Evolutionary conservation across 2,888 invertebrate species (phyloP), one percentile per base, ranked within the genome.

Genomic region (Oxystoma pomonae): DNA sequence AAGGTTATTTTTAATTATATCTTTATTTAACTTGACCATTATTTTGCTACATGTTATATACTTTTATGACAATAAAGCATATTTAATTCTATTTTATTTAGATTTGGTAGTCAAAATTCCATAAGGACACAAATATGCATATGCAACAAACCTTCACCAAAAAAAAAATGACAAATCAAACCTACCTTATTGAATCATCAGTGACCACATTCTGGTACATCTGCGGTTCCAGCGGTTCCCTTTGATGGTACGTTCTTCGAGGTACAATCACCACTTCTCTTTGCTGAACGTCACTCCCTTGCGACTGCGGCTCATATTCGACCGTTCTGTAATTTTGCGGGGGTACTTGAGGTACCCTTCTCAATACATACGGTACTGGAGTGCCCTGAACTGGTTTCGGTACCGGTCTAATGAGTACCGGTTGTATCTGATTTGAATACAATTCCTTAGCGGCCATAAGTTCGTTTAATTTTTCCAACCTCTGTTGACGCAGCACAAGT

Each of bases 401-500:
- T 3, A 53, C 53, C n/a, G 17, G 16, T 53, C 53, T 5, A 53
- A 17, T 17, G n/a, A 53, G 17, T 51, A 60, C 60, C 12, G 62
- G 56, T 50, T 55, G 64, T 2, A 68, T 68, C 35, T 69, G 68
- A 35, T 35, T 35, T 35, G 3, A 12, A 12, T 35, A 35, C 3
- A 35, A 7, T 35, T 35, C 35, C 12, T 35, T 35, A 35, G 56
- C 49, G 21, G 60, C 68, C 1, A 82, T 75, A 20, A 80, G 63
- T 1, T 72, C 83, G 81, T 84, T 85, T 17, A 86, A 76, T 53
- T 81, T 80, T 76, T 87, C 86, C 68, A 87, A 73, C 55, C 84
- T 81, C 69, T 83, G 85, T 77, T 90, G 90, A 58, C 89, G 81
- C 22, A 86, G 75, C 50, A 90, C 83, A 62, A 90, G 79, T 74